phyloP scores from a whole-genome alignment of 1,140 invertebrate species.

The Temnothorax nylanderi region DNA sequence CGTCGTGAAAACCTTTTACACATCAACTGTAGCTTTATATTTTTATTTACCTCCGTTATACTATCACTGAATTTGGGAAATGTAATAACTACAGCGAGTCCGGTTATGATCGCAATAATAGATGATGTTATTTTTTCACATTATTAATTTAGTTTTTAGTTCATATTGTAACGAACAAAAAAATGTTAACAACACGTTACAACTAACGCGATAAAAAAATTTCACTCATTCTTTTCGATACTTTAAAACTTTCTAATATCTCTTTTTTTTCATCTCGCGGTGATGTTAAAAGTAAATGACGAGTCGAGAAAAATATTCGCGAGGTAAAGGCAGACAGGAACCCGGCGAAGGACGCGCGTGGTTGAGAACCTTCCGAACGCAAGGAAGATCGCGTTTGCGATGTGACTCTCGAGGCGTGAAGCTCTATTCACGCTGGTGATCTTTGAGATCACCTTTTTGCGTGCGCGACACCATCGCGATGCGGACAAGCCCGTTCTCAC shows the following conservation, averaged over 20 bases:
- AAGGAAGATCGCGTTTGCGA: slow-evolving; percentile 32
- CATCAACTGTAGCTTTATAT: neutral
- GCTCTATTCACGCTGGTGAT: slow-evolving; percentile 37
- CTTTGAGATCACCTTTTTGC: slow-evolving; percentile 41
- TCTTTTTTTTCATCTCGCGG: neutral
- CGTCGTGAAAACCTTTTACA: neutral
- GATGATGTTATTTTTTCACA: slow-evolving; percentile 18
- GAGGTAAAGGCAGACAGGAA: neutral
- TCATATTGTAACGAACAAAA: neutral
- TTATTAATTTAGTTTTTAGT: slow-evolving; percentile 30
- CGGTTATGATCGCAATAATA: slow-evolving; percentile 16
- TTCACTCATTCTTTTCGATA: neutral
- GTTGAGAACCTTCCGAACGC: slow-evolving; percentile 25
- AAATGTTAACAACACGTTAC: neutral
- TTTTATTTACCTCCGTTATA: neutral
- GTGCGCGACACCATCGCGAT: slow-evolving; percentile 44
- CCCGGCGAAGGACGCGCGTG: neutral
- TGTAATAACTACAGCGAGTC: neutral
- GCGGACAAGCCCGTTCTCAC: slow-evolving; percentile 55
- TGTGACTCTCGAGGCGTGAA: slow-evolving; percentile 57
- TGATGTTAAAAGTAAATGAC: neutral
- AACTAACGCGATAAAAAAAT: neutral
- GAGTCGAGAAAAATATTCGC: neutral
- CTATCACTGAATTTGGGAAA: neutral
- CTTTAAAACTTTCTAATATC: neutral